Evolutionary conservation across 2,888 invertebrate genomes (phyloP), one percentile per base, ranked within the genome.

Genomic region (Cheilosia vulpina): DNA sequence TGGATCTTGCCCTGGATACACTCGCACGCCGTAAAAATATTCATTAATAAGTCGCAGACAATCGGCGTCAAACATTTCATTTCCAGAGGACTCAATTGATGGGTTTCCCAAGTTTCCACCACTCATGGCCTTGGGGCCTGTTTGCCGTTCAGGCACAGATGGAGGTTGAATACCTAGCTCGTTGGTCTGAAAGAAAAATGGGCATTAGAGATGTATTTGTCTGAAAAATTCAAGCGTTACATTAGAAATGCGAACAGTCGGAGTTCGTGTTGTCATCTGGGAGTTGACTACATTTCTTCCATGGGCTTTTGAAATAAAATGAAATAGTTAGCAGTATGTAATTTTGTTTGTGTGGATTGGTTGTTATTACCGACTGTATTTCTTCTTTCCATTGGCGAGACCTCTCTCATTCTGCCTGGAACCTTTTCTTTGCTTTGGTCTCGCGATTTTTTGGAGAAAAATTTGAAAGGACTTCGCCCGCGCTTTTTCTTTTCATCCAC

Each of bases 41-140:
- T 99, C 99, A 90, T 99, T 98, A 90, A 99, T 98, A 53, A 98
- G 93, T 89, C 96, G 97, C 85, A 98, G 93, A 88, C 97, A 98
- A 87, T 97, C 97, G 0, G 95, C 93, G 90, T 98, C 98, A 89
- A 96, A 97, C 88, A 97, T 95, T 92, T 98, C 97, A 89, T 97
- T 96, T 84, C 97, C 97, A 4, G 97, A 95, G 0, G 96, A 94
- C 90, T 97, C 97, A 0, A 97, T 95, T 0, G 95, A 94, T 0
- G 95, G 95, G 9, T 95, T 95, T 0, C 95, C 94, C 50, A 91
- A 77, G n/a, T 89, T 89, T 0, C 95, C 93, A 0, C 93, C 93
- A 53, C 94, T 93, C 0, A 96, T 94, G 0, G 97, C 96, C 89
- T 96, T 96, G 31, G 94, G 94, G 9, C 91, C 91, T 0, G 75